Evolutionary conservation across 2,888 invertebrate species (phyloP).

Genomic region (Deilephila elpenor): DNA sequence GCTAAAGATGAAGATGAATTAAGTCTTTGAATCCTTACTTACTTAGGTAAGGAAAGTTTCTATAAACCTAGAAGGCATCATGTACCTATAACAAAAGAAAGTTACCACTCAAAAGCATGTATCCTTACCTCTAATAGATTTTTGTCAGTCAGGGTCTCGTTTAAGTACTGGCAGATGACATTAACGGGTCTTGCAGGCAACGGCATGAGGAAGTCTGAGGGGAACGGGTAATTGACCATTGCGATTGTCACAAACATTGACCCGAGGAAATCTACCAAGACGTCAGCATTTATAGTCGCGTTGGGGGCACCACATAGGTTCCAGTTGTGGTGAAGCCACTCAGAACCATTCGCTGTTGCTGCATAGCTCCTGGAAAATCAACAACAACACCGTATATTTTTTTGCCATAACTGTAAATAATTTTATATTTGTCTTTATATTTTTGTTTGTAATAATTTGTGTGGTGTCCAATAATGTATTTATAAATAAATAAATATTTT

Average conservation of each 20-base stretch:
- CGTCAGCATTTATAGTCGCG: slow-evolving; percentile 65
- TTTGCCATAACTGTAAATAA: too few relatives aligned
- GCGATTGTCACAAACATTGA: slow-evolving; percentile 92
- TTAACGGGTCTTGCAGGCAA: slow-evolving; percentile 94
- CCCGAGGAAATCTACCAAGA: slow-evolving; percentile 88
- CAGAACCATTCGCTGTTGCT: slow-evolving; percentile 86
- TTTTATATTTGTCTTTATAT: too few relatives aligned
- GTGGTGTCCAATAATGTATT: too few relatives aligned
- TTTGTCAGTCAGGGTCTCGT: slow-evolving; percentile 73
- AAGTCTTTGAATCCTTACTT: too few relatives aligned
- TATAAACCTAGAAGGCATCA: too few relatives aligned
- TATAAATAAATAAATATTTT: too few relatives aligned
- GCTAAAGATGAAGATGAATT: too few relatives aligned
- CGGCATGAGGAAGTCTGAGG: slow-evolving; percentile 91
- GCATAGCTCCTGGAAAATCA: slow-evolving; percentile 73
- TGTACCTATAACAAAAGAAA: too few relatives aligned
- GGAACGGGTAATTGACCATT: slow-evolving; percentile 98
- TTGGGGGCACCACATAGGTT: slow-evolving; percentile 90
- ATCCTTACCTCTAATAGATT: slow-evolving; percentile 77
- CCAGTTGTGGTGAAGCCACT: slow-evolving; percentile 89
- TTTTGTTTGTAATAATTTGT: too few relatives aligned
- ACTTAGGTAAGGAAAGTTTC: too few relatives aligned
- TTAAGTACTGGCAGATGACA: slow-evolving; percentile 84
- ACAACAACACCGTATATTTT: not conserved
- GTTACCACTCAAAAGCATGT: not conserved